These are phyloP conservation scores for Helicoverpa assulta DNA, from an alignment of 2,888 invertebrate genomes.

Conservation along the genomic window DNA sequence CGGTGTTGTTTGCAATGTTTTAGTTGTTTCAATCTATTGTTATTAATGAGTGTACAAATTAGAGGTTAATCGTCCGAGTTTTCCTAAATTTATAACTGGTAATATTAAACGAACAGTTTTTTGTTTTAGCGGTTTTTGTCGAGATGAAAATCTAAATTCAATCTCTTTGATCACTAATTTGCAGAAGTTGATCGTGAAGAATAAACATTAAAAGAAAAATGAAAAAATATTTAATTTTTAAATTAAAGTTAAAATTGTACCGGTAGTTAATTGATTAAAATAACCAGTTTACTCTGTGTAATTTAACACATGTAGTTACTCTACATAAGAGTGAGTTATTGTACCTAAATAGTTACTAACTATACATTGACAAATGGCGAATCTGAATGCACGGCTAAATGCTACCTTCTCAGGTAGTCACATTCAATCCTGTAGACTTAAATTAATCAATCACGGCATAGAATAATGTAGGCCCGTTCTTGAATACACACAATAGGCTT, in stretches of 20 bases:
- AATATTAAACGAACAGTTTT: too few species aligned
- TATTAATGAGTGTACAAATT: neutral
- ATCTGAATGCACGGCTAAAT: conserved; percentile 14
- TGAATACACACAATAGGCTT: conserved; percentile 48
- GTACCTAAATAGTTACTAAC: conserved; percentile 9
- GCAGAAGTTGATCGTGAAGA: too few species aligned
- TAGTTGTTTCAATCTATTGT: conserved; percentile 8
- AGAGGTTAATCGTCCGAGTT: neutral
- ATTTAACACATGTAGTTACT: neutral
- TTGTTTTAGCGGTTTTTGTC: too few species aligned
- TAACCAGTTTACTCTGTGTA: too few species aligned
- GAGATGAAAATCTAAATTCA: too few species aligned
- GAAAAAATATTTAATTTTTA: too few species aligned
- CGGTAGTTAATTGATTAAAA: too few species aligned
- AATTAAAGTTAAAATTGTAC: too few species aligned
- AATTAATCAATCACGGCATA: conserved; percentile 61
- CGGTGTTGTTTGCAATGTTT: conserved; percentile 37
- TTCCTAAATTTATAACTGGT: too few species aligned
- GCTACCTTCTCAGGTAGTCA: conserved; percentile 24
- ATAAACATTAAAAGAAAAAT: too few species aligned
- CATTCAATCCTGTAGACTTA: conserved; percentile 35
- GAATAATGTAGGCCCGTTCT: conserved; percentile 45
- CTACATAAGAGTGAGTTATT: neutral
- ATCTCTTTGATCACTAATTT: too few species aligned
- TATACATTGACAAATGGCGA: conserved; percentile 16